Evolutionary conservation across 2,888 invertebrate species (phyloP).

Genomic region (Enchytraeus crypticus): DNA sequence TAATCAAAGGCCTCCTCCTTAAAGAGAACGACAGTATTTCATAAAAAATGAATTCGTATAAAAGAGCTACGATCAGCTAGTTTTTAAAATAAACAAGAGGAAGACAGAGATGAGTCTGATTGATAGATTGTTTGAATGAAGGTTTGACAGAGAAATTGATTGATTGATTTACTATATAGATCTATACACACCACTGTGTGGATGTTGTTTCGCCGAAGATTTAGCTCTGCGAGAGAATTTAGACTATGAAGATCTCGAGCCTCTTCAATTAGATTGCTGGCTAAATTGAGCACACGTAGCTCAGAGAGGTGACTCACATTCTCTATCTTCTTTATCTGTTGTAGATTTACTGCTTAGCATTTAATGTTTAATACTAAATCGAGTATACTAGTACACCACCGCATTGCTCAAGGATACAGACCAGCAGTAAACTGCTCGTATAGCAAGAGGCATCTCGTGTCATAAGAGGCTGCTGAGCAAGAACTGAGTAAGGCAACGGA

Average conservation of each 20-base stretch:
- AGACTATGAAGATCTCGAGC: constrained; percentile 70
- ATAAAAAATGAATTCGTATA: too few species aligned
- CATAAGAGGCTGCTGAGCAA: background rate
- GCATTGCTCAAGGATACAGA: too few species aligned
- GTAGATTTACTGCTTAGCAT: background rate
- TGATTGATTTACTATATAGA: too few species aligned
- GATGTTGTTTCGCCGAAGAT: constrained; percentile 75
- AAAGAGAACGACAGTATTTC: too few species aligned
- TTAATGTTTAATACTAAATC: background rate
- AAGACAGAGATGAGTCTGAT: background rate
- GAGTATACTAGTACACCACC: too few species aligned
- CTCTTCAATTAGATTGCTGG: constrained; percentile 76
- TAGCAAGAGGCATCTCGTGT: background rate
- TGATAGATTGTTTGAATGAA: background rate
- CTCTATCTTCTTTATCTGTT: constrained; percentile 64
- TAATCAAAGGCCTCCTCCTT: too few species aligned
- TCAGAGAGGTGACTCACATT: constrained; percentile 62
- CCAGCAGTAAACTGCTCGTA: too few species aligned
- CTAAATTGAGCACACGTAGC: constrained; percentile 80
- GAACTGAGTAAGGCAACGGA: background rate
- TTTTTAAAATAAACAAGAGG: background rate
- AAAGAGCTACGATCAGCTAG: constrained; percentile 41
- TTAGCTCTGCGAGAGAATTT: constrained; percentile 70
- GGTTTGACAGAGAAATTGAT: background rate
- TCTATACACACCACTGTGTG: constrained; percentile 48